Evolutionary conservation across 2,113 vertebrate species (phyloP), one percentile per base, ranked within the genome.

Genomic region (Rallus limicola): DNA sequence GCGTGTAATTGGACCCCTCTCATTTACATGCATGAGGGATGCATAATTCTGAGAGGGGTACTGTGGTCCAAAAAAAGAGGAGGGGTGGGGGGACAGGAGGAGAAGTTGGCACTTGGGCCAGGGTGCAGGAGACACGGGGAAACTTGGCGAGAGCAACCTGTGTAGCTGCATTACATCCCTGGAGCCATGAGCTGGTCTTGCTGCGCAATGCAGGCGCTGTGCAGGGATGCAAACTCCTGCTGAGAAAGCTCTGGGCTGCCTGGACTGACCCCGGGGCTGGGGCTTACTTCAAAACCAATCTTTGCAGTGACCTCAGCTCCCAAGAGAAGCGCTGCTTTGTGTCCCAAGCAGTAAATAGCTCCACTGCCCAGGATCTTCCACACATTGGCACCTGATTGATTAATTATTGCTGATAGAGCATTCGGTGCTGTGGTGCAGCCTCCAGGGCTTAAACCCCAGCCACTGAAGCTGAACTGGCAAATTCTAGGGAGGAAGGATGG

Each of bases 11-110:
- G 97, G 97, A 98, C 91, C 95, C 96, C 86, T 97, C 98, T 98
- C 98, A 98, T 98, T 98, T 98, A 98, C 97, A 98, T 98, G 97
- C 97, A 97, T 74, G 95, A 97, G 95, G 92, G 96, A 96, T 96
- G 92, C 76, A 33, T 52, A 88, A 96, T 93, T 95, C 93, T 68
- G 86, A 58, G 79, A 92, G 94, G 92, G 92, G 88, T 86, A 79
- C 86, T 65, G 70, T 20, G 76, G 26, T 34, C 70, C 3, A 75
- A 31, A 79, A 86, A 85, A 88, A 46, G 44, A 19, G 17, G 44
- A 17, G 44, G 44, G 44, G 44, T 40, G 16, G 42, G 42, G 42
- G 44, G 44, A 17, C 44, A 8, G 44, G 44, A 46, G 17, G 21
- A 69, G 76, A 56, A 95, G 91, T 58, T 1, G 2, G 82, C 84